phyloP scores from a whole-genome alignment of 2,113 vertebrate genomes.

The Eclectus roratus region DNA sequence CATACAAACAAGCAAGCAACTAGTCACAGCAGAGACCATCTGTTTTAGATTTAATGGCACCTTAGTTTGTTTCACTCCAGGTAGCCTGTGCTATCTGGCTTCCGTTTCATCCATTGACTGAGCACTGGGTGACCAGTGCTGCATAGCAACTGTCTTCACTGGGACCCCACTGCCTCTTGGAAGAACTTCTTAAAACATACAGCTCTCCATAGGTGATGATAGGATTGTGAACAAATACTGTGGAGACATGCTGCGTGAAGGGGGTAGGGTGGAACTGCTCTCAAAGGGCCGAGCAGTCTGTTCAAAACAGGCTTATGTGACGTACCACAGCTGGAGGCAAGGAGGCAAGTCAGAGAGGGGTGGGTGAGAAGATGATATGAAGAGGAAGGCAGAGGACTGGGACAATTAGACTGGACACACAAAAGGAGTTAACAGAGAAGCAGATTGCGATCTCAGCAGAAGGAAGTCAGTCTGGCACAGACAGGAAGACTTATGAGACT shows the following conservation, averaged over 20 bases:
- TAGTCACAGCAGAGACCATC: background rate
- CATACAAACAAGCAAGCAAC: background rate
- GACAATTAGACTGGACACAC: background rate
- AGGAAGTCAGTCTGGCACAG: background rate
- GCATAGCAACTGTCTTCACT: background rate
- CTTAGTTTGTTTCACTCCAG: background rate
- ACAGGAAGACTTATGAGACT: background rate
- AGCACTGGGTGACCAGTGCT: background rate
- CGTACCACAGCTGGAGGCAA: background rate
- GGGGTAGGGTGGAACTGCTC: background rate
- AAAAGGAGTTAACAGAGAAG: background rate
- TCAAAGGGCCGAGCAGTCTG: rapidly evolving
- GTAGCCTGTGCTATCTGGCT: background rate
- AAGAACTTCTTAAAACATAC: background rate
- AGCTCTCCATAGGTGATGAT: background rate
- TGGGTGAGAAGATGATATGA: background rate
- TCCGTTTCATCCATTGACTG: background rate
- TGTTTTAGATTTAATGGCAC: background rate
- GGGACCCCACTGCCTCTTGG: background rate
- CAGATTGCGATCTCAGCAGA: background rate
- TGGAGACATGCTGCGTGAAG: background rate
- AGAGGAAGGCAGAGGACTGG: background rate
- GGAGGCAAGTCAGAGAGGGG: background rate
- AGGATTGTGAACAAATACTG: background rate
- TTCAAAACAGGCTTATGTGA: background rate